These are phyloP conservation scores for Actinemys pallida DNA, from an alignment of 2,113 vertebrate species.

Conservation along the genomic window DNA sequence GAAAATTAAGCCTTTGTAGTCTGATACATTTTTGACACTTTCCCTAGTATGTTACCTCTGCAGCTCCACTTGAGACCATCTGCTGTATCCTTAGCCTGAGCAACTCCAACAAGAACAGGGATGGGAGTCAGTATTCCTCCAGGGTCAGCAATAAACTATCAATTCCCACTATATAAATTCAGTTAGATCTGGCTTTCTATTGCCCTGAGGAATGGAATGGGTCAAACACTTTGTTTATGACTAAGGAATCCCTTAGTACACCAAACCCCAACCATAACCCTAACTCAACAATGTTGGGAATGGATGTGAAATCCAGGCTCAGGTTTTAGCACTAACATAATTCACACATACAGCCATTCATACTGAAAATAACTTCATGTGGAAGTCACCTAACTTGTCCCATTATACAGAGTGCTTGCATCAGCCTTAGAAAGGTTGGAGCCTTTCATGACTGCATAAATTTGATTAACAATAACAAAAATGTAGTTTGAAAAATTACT, in stretches of 20 bases:
- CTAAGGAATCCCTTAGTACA: slow-evolving; percentile 40
- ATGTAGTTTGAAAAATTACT: neutral
- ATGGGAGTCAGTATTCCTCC: slow-evolving; percentile 35
- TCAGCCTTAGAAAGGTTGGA: neutral
- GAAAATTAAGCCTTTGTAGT: slow-evolving; percentile 62
- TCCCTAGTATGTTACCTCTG: slow-evolving; percentile 22
- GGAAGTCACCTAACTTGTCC: slow-evolving; percentile 4
- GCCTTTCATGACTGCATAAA: neutral
- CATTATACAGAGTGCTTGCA: neutral
- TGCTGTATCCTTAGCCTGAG: slow-evolving; percentile 60
- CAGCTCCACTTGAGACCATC: slow-evolving; percentile 50
- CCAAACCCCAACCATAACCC: slow-evolving; percentile 19
- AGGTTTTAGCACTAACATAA: slow-evolving; percentile 10
- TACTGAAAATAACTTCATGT: neutral
- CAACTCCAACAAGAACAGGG: slow-evolving; percentile 68
- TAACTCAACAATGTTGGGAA: slow-evolving; percentile 38
- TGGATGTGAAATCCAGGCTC: slow-evolving; percentile 37
- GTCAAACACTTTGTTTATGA: slow-evolving; percentile 73
- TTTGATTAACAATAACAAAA: neutral
- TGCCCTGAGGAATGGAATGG: slow-evolving; percentile 56
- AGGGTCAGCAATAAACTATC: slow-evolving; percentile 65
- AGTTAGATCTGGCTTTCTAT: neutral
- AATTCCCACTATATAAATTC: slow-evolving; percentile 71
- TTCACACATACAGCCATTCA: slow-evolving; percentile 32
- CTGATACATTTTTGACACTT: slow-evolving; percentile 41